These are phyloP conservation scores for Rhopalosiphum nymphaeae DNA, from an alignment of 2,888 invertebrate genomes.

Conservation along the genomic window DNA sequence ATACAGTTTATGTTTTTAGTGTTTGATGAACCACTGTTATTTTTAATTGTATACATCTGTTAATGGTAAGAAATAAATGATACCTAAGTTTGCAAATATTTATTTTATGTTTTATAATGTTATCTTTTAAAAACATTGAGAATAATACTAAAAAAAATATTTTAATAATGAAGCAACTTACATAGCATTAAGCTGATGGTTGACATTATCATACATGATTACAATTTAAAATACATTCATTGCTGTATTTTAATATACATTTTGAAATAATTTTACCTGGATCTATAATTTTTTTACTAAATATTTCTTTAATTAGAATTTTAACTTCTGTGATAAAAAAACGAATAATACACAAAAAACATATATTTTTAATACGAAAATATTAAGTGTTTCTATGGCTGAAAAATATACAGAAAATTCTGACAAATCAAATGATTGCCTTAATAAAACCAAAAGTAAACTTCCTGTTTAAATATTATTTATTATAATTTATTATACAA, in stretches of 20 bases:
- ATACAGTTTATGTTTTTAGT: not conserved
- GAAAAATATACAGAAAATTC: not conserved
- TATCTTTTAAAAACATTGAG: not conserved
- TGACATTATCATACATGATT: not conserved
- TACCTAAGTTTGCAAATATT: not conserved
- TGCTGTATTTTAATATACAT: not conserved
- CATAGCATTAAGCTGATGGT: not conserved
- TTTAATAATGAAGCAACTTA: not conserved
- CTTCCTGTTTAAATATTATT: not conserved
- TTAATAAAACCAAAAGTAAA: not conserved
- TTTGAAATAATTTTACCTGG: not conserved
- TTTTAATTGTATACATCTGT: not conserved
- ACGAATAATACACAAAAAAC: not conserved
- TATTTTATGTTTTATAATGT: not conserved
- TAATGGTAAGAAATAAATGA: not conserved
- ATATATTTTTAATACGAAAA: not conserved
- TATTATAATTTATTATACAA: not conserved
- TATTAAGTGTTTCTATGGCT: not conserved
- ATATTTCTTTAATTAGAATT: not conserved
- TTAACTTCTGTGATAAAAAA: not conserved
- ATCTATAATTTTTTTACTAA: not conserved
- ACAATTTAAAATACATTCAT: not conserved
- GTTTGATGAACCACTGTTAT: not conserved
- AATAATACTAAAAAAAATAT: not conserved
- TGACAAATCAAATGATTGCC: not conserved